phyloP scores from a whole-genome alignment of 2,888 invertebrate species.

The Emesis russula region DNA sequence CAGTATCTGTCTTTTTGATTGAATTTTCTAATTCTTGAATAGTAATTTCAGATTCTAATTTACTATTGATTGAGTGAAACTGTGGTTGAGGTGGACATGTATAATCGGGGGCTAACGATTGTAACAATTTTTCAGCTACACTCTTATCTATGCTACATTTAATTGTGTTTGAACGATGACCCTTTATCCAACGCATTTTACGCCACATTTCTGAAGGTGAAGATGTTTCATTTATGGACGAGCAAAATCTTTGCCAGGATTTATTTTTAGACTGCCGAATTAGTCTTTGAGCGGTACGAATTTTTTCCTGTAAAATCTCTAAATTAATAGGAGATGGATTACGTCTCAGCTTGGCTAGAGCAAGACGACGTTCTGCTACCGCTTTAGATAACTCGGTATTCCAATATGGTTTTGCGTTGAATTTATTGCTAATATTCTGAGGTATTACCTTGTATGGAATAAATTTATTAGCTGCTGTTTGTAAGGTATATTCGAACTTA shows the following conservation, averaged over 20 bases:
- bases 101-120: slow-evolving; percentile 8
- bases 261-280: slow-evolving; percentile 31
- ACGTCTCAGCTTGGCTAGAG: slow-evolving; percentile 26
- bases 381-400: slow-evolving; percentile 3
- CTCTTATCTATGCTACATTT: neutral
- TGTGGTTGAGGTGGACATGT: neutral
- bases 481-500: slow-evolving; percentile 7
- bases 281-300: slow-evolving; percentile 17
- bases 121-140: slow-evolving; percentile 2
- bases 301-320: slow-evolving; percentile 29
- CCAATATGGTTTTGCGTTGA: slow-evolving; percentile 19
- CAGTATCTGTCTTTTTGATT: slow-evolving; percentile 41
- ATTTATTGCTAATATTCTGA: neutral
- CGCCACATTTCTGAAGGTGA: slow-evolving; percentile 45
- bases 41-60: slow-evolving; percentile 16
- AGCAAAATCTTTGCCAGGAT: slow-evolving; percentile 37
- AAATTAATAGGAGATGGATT: slow-evolving; percentile 34
- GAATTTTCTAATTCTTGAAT: slow-evolving; percentile 34
- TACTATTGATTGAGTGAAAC: neutral
- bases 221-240: slow-evolving; percentile 24
- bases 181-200: slow-evolving; percentile 52
- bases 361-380: slow-evolving; percentile 28
- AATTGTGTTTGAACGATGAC: neutral
- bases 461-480: neutral
- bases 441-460: neutral